Evolutionary conservation across 2,888 invertebrate genomes (phyloP).

Genomic region (Brachyptera putata): DNA sequence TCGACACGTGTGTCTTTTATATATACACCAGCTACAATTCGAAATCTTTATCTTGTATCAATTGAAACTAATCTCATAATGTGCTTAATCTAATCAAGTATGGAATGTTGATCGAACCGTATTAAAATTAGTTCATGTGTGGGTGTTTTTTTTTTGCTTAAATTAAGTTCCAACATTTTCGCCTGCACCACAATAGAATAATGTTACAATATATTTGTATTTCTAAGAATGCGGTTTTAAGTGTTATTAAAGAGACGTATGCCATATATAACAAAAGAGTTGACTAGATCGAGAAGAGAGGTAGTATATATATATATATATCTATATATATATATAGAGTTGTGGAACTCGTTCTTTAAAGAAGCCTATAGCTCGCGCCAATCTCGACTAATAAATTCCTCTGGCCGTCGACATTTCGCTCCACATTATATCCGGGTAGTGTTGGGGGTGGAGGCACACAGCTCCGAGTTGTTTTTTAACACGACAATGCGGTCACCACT

Average conservation of each 20-base stretch:
- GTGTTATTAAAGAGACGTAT: constrained; percentile 3
- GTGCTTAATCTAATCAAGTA: background rate
- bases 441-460: background rate
- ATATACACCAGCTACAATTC: no score
- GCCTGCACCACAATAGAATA: background rate
- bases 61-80: background rate
- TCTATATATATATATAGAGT: no score
- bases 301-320: background rate
- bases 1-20: background rate
- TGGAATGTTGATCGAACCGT: constrained; percentile 6
- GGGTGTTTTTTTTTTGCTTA: constrained; percentile 3
- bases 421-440: constrained; percentile 6
- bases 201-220: background rate
- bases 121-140: background rate
- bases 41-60: no score
- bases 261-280: background rate
- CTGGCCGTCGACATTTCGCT: background rate
- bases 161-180: constrained; percentile 6
- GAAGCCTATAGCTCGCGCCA: background rate
- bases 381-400: background rate
- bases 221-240: constrained; percentile 11
- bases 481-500: background rate
- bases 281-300: background rate
- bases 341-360: background rate
- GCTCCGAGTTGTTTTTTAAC: background rate